phyloP scores from a whole-genome alignment of 2,113 vertebrate genomes.

The Cettia cetti region DNA sequence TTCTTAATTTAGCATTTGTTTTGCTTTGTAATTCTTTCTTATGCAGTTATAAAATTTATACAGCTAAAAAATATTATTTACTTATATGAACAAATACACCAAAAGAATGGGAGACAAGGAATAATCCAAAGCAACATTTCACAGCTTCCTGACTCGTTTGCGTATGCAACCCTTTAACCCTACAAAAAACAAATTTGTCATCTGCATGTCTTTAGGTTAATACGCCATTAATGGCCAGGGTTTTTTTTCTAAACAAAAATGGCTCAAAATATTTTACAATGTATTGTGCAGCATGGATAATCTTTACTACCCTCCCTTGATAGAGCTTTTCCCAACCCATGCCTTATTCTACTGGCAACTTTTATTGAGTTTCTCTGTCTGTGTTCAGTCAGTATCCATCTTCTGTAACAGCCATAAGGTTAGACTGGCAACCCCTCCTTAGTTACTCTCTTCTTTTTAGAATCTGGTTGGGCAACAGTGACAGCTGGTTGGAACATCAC shows the following conservation, averaged over 20 bases:
- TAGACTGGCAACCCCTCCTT: not conserved
- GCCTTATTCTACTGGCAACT: not conserved
- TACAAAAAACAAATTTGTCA: not conserved
- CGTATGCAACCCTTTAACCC: fast-evolving
- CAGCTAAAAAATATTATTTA: not conserved
- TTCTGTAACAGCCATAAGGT: not conserved
- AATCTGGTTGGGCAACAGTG: not conserved
- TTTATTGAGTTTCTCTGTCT: not conserved
- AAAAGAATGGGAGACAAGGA: not conserved
- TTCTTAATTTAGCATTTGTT: not conserved
- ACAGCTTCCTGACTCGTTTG: not conserved
- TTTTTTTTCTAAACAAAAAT: not conserved
- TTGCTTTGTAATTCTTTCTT: not conserved
- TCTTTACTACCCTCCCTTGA: not conserved
- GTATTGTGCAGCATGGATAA: not conserved
- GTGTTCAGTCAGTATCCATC: not conserved
- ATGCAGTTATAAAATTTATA: not conserved
- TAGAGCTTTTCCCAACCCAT: not conserved
- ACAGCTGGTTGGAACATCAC: not conserved
- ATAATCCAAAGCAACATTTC: not conserved
- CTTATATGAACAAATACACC: not conserved
- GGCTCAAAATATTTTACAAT: not conserved
- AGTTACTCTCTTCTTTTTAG: not conserved
- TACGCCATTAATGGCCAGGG: not conserved
- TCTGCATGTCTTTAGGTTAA: not conserved